Base-by-base conservation (phyloP, 2,113 vertebrate genomes). In the Pygoscelis adeliae region DNA sequence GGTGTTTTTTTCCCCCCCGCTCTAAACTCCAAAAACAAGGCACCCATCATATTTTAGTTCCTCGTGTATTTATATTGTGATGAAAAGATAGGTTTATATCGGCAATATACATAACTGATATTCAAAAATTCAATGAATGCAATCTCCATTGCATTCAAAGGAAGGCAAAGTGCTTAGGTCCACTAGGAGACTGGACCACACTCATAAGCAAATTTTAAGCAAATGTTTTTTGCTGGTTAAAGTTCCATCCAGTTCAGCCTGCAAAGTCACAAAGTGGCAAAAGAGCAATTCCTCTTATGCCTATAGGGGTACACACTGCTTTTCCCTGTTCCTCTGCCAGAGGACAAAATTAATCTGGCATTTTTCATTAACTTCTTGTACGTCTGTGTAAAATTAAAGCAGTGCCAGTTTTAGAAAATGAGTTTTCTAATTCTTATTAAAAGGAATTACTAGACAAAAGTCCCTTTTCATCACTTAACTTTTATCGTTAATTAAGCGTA, bases 1-100 rank as follows among this genome's bases (percentile, higher is more conserved):
- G 29, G 1, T 58, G 9, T 3, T 13, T 40, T 27, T 10, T 46
- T 5, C 15, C 8, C 5, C 9, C 7, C 44, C 1, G 3, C 44
- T 52, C 20, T 40, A 13, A 62, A 62, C 61, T 40, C 61, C 61
- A 62, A 27, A 40, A 62, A 18, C 36, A 62, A 62, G 61, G 18
- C 12, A 26, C 16, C 19, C 14, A 34, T 72, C 29, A 3, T 47
- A 56, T 49, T 83, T 76, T 25, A 84, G 19, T 47, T 42, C 40
- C 46, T 50, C 17, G 9, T 30, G 5, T 52, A 83, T 42, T 70
- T 81, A 69, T 30, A 34, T 7, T 42, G n/a, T 21, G 44, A 90
- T 70, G 26, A 72, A 73, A 94, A 63, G 14, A 73, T 20, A 9
- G 26, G 13, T 79, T 83, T 56, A 40, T 21, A 87, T 22, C 27